Evolutionary conservation across 2,797 vertebrate species (phyloP).

Genomic region (Sebastes jordani): DNA sequence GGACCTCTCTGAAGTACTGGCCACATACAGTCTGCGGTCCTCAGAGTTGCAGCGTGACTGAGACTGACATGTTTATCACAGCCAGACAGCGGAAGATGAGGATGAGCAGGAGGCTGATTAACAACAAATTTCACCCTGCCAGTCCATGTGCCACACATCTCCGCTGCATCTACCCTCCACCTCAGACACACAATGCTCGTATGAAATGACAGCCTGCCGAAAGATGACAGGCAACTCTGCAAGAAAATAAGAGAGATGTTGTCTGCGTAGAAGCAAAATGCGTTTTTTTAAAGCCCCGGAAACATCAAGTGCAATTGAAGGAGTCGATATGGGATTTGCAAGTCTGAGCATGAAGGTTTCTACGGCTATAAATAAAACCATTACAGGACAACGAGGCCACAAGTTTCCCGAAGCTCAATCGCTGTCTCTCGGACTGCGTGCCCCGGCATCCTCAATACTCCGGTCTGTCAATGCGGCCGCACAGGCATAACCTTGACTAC

Average conservation of each 20-base stretch:
- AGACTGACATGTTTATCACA: slow-evolving; percentile 51
- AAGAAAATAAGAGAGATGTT: neutral
- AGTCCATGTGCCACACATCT: slow-evolving; percentile 22
- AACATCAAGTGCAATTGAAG: neutral
- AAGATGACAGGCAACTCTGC: slow-evolving; percentile 15
- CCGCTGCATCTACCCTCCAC: slow-evolving; percentile 34
- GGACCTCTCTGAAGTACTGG: neutral
- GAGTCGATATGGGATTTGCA: slow-evolving; percentile 2
- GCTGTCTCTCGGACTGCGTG: neutral
- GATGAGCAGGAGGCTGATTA: slow-evolving; percentile 54
- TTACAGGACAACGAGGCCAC: slow-evolving; percentile 13
- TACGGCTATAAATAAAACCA: slow-evolving; percentile 34
- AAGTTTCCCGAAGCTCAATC: slow-evolving; percentile 5
- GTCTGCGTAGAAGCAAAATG: neutral
- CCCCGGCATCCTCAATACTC: slow-evolving; percentile 15
- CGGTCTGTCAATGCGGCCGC: slow-evolving; percentile 8
- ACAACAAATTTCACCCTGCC: slow-evolving; percentile 61
- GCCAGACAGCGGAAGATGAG: slow-evolving; percentile 37
- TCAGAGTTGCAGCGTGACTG: neutral
- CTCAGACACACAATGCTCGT: slow-evolving; percentile 18
- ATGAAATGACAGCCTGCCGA: slow-evolving; percentile 38
- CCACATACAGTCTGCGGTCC: neutral
- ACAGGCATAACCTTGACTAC: slow-evolving; percentile 71
- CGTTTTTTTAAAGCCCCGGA: neutral
- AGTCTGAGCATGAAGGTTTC: slow-evolving; percentile 13